phyloP scores from a whole-genome alignment of 2,797 vertebrate genomes.

The Heterohyrax brucei region DNA sequence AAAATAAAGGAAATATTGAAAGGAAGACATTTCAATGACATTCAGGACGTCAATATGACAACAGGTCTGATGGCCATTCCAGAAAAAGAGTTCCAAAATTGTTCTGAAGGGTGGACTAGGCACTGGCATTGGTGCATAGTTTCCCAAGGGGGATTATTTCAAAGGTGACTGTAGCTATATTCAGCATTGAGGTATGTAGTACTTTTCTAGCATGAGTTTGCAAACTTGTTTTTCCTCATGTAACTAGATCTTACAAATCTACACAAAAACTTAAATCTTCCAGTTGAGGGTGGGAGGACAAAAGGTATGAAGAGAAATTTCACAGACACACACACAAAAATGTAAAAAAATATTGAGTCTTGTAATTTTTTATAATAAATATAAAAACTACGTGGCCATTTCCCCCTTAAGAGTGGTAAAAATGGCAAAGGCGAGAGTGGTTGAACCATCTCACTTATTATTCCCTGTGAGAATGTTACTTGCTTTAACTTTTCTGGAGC shows the following conservation, averaged over 20 bases:
- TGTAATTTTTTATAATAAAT: conserved; percentile 4
- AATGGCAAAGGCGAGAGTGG: neutral
- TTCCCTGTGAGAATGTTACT: neutral
- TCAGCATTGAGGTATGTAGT: no score
- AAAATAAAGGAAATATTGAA: no score
- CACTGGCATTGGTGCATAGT: no score
- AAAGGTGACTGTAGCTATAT: no score
- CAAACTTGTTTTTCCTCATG: no score
- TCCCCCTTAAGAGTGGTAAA: neutral
- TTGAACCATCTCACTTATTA: neutral
- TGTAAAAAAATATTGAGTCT: conserved; percentile 3
- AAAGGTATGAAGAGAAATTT: neutral
- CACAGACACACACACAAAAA: neutral
- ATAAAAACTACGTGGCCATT: neutral
- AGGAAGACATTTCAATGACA: no score
- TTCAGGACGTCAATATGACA: no score
- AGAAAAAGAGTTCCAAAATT: no score
- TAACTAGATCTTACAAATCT: neutral
- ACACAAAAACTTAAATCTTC: neutral
- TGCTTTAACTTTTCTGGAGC: neutral
- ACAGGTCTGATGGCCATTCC: no score
- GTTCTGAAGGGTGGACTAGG: no score
- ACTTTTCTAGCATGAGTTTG: no score
- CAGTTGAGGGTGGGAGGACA: neutral
- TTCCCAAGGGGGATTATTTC: no score